Evolutionary conservation across 2,797 vertebrate genomes (phyloP).

Genomic region (Lepidocolaptes lacrymiger): DNA sequence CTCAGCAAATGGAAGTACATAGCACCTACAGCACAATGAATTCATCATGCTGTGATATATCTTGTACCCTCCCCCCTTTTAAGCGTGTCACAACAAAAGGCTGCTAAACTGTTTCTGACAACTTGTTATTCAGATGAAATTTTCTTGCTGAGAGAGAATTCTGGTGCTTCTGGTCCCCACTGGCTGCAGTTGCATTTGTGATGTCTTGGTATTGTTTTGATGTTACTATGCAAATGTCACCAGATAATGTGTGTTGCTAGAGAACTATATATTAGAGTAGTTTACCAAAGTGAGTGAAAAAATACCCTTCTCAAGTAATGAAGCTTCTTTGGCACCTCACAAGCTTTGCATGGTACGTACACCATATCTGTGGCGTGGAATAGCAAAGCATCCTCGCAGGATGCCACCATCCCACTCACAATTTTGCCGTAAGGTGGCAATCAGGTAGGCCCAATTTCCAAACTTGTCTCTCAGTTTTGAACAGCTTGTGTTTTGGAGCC

Average conservation of each 20-base stretch:
- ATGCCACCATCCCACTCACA: neutral
- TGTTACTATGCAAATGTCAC: neutral
- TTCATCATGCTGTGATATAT: neutral
- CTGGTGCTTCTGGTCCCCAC: neutral
- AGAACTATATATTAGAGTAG: neutral
- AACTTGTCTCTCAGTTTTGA: neutral
- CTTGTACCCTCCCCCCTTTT: neutral
- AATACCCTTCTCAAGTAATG: neutral
- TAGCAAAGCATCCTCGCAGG: neutral
- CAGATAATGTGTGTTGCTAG: neutral
- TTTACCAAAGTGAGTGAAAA: neutral
- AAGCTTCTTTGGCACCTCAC: neutral
- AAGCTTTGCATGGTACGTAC: fast-evolving
- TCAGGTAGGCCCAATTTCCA: neutral
- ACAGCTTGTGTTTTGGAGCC: neutral
- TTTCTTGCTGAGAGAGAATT: neutral
- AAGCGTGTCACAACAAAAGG: neutral
- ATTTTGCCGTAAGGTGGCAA: neutral
- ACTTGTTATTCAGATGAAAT: neutral
- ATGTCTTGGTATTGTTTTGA: neutral
- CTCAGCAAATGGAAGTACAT: neutral
- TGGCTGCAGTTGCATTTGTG: fast-evolving
- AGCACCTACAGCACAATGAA: neutral
- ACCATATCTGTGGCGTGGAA: fast-evolving
- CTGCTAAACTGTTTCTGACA: neutral